phyloP scores from a whole-genome alignment of 1,140 invertebrate genomes.

The Drosophila miranda region DNA sequence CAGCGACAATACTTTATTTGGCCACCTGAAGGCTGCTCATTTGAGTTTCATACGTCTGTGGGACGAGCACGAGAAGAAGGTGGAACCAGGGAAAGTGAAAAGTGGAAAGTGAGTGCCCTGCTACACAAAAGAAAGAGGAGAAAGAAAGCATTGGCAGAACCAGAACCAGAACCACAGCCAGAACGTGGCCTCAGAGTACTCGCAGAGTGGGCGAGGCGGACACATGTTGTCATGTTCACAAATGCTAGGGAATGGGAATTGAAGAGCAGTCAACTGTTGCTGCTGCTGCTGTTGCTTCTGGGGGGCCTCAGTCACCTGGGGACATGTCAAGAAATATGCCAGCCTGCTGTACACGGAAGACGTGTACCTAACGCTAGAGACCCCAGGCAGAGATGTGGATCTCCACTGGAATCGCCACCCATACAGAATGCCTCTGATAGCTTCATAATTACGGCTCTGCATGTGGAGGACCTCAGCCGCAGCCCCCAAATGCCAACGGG shows the following conservation, averaged over 20 bases:
- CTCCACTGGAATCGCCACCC: conserved; percentile 25
- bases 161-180: conserved; percentile 1
- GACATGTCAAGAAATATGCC: conserved; percentile 68
- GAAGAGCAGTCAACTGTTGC: conserved; percentile 20
- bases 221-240: conserved; percentile 64
- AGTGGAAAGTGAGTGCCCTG: neutral
- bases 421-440: conserved; percentile 29
- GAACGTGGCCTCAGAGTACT: too few relatives aligned
- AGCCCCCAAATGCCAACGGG: neutral
- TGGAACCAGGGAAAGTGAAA: conserved; percentile 2
- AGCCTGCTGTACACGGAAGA: conserved; percentile 60
- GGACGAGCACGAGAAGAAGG: neutral
- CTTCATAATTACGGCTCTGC: conserved; percentile 63
- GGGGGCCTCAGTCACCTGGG: conserved; percentile 61
- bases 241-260: conserved; percentile 28
- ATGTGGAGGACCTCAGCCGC: conserved; percentile 51
- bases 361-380: conserved; percentile 48
- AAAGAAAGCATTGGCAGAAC: neutral
- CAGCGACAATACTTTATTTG: conserved; percentile 60
- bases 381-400: conserved; percentile 34
- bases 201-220: neutral
- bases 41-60: conserved; percentile 45
- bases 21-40: conserved; percentile 48
- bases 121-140: neutral
- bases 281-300: conserved; percentile 19